Evolutionary conservation across 2,888 invertebrate genomes (phyloP).

Genomic region (Endotricha flammealis): DNA sequence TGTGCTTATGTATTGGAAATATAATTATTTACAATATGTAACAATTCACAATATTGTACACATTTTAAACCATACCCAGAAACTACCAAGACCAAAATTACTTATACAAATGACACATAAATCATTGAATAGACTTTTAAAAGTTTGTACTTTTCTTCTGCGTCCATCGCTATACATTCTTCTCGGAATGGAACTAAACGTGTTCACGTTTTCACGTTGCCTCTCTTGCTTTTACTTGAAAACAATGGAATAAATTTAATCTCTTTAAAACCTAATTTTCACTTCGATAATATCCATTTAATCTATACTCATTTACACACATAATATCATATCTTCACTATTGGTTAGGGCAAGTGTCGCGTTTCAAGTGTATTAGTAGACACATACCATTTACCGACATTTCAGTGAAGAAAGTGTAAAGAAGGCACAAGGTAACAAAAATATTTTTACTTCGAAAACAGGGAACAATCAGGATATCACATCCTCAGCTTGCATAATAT

Average conservation of each 20-base stretch:
- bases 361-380: conserved; percentile 18
- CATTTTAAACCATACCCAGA: too few relatives aligned
- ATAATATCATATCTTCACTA: conserved; percentile 20
- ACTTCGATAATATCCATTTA: neutral
- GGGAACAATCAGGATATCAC: conserved; percentile 2
- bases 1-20: too few relatives aligned
- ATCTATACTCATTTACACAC: conserved; percentile 1
- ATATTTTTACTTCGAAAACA: neutral
- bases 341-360: conserved; percentile 13
- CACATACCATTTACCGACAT: conserved; percentile 21
- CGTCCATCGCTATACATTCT: conserved; percentile 44
- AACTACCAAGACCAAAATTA: conserved; percentile 72
- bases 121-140: conserved; percentile 44
- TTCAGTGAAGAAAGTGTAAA: conserved; percentile 31
- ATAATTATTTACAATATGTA: too few relatives aligned
- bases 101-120: conserved; percentile 51
- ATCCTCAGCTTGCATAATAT: conserved; percentile 6
- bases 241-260: conserved; percentile 40
- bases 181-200: conserved; percentile 43
- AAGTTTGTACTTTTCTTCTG: conserved; percentile 49
- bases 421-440: conserved; percentile 14
- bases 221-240: conserved; percentile 71
- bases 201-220: conserved; percentile 61
- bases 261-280: neutral
- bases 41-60: too few relatives aligned